Base-by-base conservation (phyloP, 2,888 invertebrate species). In the Eilema sororculum region DNA sequence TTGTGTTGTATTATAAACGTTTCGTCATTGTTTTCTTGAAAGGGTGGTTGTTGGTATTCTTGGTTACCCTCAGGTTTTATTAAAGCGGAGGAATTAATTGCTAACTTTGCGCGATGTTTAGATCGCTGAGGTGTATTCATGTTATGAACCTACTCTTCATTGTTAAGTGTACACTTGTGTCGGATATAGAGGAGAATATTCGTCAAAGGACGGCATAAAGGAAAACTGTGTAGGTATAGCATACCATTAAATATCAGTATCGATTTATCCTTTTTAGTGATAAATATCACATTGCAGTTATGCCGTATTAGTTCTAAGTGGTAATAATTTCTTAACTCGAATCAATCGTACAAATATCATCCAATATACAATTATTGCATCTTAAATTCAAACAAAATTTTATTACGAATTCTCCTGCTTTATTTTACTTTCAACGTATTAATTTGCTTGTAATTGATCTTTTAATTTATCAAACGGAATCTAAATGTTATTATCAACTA, bases 1-100 rank as follows among this genome's bases (percentile, higher is more conserved):
- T 79, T 79, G 78, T 79, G 73, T 81, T 76, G 78, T 78, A 74
- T 80, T 75, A 72, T 79, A 72, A 80, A 76, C 71, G 74, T 71
- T 71, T 68, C 72, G 68, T 79, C 78, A 78, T 80, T 80, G 80
- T 80, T 79, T 76, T 59, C 41, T 24, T 72, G 61, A 79, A 79
- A 76, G 76, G 80, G 73, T 76, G 71, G 77, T 70, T 75, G 73
- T 74, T 69, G 72, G 69, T 70, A 69, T 71, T 63, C 61, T 65
- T 75, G 72, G 72, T 69, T 71, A 62, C 68, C 71, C 59, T 69
- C 22, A 57, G 65, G 57, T 28, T 64, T 69, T 68, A 63, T 69
- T 65, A 69, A 62, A 65, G 57, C 9, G 59, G 52, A 68, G 22
- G 64, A 67, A 77, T 78, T 69, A 72, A 73, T 70, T 70, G 67